A percentile compares a stretch with the other conserved stretches of the same genome.
Conservation (phyloP, 2,797 vertebrate species). For the Eupleurogrammus muticus region DNA sequence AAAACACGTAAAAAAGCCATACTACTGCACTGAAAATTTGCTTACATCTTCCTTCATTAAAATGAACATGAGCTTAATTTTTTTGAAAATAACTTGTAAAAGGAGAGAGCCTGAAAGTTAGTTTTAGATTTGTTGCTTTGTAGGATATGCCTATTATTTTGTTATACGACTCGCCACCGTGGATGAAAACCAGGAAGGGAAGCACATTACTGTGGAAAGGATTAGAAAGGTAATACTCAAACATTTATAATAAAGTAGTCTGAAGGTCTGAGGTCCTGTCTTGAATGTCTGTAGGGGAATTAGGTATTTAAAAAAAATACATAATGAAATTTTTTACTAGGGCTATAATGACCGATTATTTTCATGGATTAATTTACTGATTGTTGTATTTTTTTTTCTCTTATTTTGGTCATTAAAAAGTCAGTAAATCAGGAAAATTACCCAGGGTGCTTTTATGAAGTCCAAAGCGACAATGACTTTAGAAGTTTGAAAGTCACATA, state of each 20-base stretch:
- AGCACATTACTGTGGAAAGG: background rate
- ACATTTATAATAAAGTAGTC: background rate
- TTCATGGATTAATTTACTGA: background rate
- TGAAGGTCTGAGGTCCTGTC: background rate
- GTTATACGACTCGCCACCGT: background rate
- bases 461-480: background rate
- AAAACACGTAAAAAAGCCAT: constrained; percentile 33
- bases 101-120: background rate
- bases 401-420: background rate
- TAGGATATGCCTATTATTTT: background rate
- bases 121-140: background rate
- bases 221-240: background rate
- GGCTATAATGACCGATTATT: background rate
- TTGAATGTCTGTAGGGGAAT: background rate
- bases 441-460: background rate
- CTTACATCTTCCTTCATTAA: constrained; percentile 41
- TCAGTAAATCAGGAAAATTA: background rate
- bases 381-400: no score
- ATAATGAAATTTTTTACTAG: background rate
- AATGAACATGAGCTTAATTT: constrained; percentile 1
- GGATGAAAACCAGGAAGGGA: background rate
- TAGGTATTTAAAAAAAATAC: background rate
- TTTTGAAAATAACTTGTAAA: background rate
- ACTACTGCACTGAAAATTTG: background rate
- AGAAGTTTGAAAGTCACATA: background rate